These are phyloP conservation scores for Trinorchestia longiramus DNA, from an alignment of 1,140 invertebrate genomes.

Conservation along the genomic window DNA sequence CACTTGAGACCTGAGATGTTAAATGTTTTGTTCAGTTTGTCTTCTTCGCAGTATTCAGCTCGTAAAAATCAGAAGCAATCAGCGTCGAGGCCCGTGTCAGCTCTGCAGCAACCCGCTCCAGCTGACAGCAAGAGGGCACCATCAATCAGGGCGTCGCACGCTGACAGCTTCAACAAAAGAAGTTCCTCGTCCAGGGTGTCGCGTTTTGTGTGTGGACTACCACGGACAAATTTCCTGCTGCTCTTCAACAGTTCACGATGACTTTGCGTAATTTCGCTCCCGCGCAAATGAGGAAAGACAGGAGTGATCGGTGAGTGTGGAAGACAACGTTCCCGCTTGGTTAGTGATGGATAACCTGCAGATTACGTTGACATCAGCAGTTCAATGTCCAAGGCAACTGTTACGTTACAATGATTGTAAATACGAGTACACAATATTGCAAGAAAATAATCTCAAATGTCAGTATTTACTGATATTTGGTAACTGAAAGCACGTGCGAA, in stretches of 20 bases:
- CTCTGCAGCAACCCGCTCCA: neutral
- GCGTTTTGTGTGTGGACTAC: neutral
- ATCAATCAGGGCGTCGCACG: conserved; percentile 7
- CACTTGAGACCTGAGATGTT: too few species aligned
- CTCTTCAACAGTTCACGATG: conserved; percentile 30
- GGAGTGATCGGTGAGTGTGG: neutral
- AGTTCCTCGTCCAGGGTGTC: neutral
- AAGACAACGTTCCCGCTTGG: neutral
- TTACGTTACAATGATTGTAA: neutral
- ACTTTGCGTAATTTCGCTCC: conserved; percentile 2
- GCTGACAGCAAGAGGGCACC: neutral
- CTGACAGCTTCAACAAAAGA: neutral
- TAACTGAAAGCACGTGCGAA: neutral
- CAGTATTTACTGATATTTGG: neutral
- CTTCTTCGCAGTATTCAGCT: neutral
- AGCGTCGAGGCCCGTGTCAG: too few species aligned
- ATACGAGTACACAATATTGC: neutral
- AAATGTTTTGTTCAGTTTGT: neutral
- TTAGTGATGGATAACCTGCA: neutral
- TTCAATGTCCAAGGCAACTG: neutral
- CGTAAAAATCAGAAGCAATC: neutral
- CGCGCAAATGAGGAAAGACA: neutral
- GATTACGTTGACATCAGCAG: neutral
- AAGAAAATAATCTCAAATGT: neutral
- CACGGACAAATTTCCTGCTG: neutral